These are phyloP conservation scores for Marisa cornuarietis DNA, from an alignment of 1,140 invertebrate genomes.

Conservation along the genomic window DNA sequence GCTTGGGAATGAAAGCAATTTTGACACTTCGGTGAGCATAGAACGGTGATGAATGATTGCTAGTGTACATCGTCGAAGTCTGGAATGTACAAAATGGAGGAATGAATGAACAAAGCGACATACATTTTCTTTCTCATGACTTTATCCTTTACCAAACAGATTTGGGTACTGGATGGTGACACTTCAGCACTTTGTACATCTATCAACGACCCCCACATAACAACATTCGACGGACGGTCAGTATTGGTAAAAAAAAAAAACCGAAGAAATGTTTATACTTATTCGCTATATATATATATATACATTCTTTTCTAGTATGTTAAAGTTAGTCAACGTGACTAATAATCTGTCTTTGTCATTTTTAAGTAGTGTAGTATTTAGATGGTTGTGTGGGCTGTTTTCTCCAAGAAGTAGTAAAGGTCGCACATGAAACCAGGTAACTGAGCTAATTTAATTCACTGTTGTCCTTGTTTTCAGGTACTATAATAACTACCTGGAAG, in stretches of 20 bases:
- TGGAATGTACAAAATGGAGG: no score
- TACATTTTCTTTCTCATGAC: background rate
- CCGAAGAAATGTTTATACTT: background rate
- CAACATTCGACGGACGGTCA: slow-evolving; percentile 53
- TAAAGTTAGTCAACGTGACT: no score
- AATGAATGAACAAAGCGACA: no score
- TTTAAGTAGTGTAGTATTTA: no score
- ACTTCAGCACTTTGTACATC: slow-evolving; percentile 51
- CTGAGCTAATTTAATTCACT: background rate
- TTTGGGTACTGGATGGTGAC: slow-evolving; percentile 49
- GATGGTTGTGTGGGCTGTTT: background rate
- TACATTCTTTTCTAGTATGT: background rate
- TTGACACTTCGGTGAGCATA: no score
- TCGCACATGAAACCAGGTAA: no score
- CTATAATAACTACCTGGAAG: slow-evolving; percentile 54
- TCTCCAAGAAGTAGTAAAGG: background rate
- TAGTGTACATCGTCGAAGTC: no score
- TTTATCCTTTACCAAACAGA: slow-evolving; percentile 31
- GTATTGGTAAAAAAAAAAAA: background rate
- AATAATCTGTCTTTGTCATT: background rate
- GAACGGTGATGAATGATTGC: no score
- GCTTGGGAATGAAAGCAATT: no score
- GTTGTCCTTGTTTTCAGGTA: slow-evolving; percentile 36
- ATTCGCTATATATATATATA: background rate
- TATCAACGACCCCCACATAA: slow-evolving; percentile 59